Evolutionary conservation across 1,140 invertebrate species (phyloP).

Genomic region (Eufriesea mexicana): DNA sequence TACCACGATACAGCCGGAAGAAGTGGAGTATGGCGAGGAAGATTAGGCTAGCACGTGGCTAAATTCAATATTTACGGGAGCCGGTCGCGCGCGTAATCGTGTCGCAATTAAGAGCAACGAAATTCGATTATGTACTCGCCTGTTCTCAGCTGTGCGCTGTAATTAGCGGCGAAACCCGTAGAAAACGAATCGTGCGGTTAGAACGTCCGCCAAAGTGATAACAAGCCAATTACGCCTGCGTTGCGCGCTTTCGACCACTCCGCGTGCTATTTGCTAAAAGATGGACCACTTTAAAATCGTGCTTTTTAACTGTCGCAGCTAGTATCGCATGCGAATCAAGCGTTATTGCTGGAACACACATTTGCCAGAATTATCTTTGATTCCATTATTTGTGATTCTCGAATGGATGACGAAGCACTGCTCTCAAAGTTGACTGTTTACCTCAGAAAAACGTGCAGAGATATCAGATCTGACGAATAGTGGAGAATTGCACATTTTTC

Average conservation of each 20-base stretch:
- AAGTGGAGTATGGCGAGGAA: not conserved
- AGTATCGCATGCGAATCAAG: too few species aligned
- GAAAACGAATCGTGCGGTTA: constrained; percentile 55
- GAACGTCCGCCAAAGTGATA: constrained; percentile 31
- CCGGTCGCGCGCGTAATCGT: constrained; percentile 52
- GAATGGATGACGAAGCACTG: too few species aligned
- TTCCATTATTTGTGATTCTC: too few species aligned
- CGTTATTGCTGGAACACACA: too few species aligned
- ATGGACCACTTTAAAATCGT: not conserved
- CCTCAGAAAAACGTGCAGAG: too few species aligned
- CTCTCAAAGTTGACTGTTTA: too few species aligned
- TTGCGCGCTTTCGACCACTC: constrained; percentile 5
- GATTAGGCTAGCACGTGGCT: constrained; percentile 24
- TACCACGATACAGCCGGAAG: not conserved
- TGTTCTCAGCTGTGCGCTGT: constrained; percentile 51
- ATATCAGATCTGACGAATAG: too few species aligned
- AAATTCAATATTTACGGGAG: constrained; percentile 59
- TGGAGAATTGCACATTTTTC: too few species aligned
- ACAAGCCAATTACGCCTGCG: constrained; percentile 33
- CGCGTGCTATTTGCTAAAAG: too few species aligned
- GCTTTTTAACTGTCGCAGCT: not conserved
- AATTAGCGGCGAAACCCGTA: constrained; percentile 56
- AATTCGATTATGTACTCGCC: constrained; percentile 63
- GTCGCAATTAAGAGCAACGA: constrained; percentile 62
- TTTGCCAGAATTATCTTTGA: too few species aligned